Conservation (phyloP, 2,888 invertebrate genomes). For the Drosophila anomelani region DNA sequence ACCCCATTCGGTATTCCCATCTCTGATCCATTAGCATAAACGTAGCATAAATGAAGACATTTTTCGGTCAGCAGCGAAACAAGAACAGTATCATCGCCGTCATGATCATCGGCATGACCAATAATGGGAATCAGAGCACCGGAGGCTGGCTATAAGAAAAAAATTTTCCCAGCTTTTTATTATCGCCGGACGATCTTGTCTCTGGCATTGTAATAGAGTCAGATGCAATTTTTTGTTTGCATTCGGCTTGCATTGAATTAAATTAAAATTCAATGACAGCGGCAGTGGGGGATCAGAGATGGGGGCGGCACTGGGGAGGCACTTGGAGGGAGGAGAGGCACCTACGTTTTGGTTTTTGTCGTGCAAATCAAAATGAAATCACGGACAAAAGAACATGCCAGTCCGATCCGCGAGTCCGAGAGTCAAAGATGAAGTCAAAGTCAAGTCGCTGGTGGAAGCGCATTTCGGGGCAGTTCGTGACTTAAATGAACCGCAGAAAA, state of each 20-base stretch:
- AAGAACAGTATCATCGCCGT: conserved; percentile 57
- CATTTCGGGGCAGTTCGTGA: conserved; percentile 75
- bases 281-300: conserved; percentile 17
- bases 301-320: background rate
- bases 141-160: conserved; percentile 50
- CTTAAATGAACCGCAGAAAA: conserved; percentile 80
- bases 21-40: conserved; percentile 72
- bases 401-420: conserved; percentile 56
- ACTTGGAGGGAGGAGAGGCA: conserved; percentile 42
- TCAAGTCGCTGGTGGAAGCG: conserved; percentile 42
- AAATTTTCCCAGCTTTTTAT: conserved; percentile 76
- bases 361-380: conserved; percentile 78
- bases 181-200: conserved; percentile 67
- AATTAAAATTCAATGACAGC: conserved; percentile 77
- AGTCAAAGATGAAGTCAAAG: conserved; percentile 58
- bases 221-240: conserved; percentile 50
- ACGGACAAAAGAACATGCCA: conserved; percentile 74
- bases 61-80: conserved; percentile 47
- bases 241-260: conserved; percentile 69
- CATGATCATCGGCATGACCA: conserved; percentile 56
- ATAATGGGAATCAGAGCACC: conserved; percentile 79
- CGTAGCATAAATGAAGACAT: conserved; percentile 77
- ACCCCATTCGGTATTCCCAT: conserved; percentile 33
- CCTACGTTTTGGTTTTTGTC: conserved; percentile 72
- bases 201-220: conserved; percentile 64